These are phyloP conservation scores for Diorhabda elongata DNA, from an alignment of 1,140 invertebrate genomes.

Conservation along the genomic window DNA sequence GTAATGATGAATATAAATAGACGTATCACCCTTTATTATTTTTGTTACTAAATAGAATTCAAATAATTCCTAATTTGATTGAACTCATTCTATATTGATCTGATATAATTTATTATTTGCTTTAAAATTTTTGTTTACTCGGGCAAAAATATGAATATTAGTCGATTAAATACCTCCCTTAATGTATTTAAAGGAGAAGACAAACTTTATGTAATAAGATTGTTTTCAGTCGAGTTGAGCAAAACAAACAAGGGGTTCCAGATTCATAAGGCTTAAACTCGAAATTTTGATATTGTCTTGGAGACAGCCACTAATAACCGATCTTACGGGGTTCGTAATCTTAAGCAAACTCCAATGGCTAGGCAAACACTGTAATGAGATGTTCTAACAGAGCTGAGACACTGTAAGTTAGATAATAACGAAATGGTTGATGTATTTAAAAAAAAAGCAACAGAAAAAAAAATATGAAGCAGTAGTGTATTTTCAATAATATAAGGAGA, in stretches of 20 bases:
- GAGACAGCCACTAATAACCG: conserved; percentile 21
- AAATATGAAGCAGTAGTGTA: too few relatives aligned
- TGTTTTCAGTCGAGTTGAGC: conserved; percentile 23
- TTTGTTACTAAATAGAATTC: too few relatives aligned
- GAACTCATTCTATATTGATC: too few relatives aligned
- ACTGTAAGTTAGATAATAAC: too few relatives aligned
- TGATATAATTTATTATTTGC: too few relatives aligned
- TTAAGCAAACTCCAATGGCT: conserved; percentile 22
- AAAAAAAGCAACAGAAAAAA: too few relatives aligned
- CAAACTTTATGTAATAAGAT: conserved; percentile 21
- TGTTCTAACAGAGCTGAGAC: background rate
- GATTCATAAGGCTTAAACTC: conserved; percentile 17
- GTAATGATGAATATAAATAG: too few relatives aligned
- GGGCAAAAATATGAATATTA: background rate
- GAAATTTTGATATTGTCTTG: conserved; percentile 21
- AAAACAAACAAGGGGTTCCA: conserved; percentile 22
- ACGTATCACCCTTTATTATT: too few relatives aligned
- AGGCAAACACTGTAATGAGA: conserved; percentile 22
- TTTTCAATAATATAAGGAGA: too few relatives aligned
- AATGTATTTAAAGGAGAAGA: conserved; percentile 16
- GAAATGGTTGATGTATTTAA: too few relatives aligned
- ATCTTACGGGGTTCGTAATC: conserved; percentile 17
- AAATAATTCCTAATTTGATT: too few relatives aligned
- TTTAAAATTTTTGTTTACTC: too few relatives aligned
- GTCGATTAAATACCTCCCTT: background rate